A percentile compares a stretch with the other conserved stretches of the same genome.
These are phyloP conservation scores for Antheraea assamensis DNA, from an alignment of 2,888 invertebrate species.

Conservation along the genomic window DNA sequence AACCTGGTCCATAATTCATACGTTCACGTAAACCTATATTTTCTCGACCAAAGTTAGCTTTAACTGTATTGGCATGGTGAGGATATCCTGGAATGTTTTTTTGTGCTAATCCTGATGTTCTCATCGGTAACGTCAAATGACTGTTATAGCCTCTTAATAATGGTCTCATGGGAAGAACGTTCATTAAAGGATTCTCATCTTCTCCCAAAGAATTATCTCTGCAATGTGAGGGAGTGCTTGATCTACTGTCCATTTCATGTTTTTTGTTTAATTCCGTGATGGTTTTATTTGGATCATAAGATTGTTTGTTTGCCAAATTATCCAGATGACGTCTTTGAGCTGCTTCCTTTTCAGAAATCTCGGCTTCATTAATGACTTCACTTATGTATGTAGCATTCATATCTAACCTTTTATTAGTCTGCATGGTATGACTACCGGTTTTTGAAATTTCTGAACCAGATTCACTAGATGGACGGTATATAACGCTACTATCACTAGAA, in stretches of 20 bases:
- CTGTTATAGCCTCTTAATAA: constrained; percentile 90
- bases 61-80: constrained; percentile 79
- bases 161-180: constrained; percentile 96
- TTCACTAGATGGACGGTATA: constrained; percentile 88
- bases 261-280: constrained; percentile 61
- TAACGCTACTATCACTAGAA: constrained; percentile 88
- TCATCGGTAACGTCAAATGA: constrained; percentile 88
- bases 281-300: constrained; percentile 63
- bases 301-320: constrained; percentile 52
- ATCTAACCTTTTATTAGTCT: constrained; percentile 77
- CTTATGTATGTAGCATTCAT: constrained; percentile 79
- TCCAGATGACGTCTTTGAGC: constrained; percentile 63
- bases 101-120: constrained; percentile 76
- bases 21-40: constrained; percentile 78
- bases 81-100: constrained; percentile 75
- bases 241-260: constrained; percentile 64
- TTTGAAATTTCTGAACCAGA: constrained; percentile 85
- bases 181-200: constrained; percentile 88
- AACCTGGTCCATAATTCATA: constrained; percentile 80
- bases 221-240: constrained; percentile 77
- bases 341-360: constrained; percentile 75
- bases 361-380: constrained; percentile 80
- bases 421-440: constrained; percentile 58
- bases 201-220: constrained; percentile 81
- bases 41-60: constrained; percentile 78